Conservation (phyloP, 92 coral and sea anemone species). For the Porites divaricata region DNA sequence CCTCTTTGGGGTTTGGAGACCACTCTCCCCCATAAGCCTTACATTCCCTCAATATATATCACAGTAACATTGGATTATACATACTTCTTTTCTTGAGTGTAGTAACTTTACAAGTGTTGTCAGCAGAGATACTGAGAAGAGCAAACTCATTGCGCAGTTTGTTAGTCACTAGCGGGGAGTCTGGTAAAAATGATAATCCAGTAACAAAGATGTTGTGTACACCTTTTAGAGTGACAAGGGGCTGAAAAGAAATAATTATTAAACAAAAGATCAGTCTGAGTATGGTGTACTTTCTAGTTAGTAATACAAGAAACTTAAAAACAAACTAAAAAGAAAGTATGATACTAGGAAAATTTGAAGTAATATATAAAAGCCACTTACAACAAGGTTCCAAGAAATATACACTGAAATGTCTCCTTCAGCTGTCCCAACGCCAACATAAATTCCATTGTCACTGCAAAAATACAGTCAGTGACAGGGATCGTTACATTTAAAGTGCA, state of each 20-base stretch:
- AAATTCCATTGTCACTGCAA: conserved; percentile 80
- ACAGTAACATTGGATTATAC: background rate
- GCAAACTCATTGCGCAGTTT: conserved; percentile 88
- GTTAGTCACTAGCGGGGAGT: conserved; percentile 74
- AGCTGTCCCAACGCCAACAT: conserved; percentile 93
- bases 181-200: conserved; percentile 89
- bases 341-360: background rate
- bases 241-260: conserved; percentile 69
- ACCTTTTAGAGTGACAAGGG: conserved; percentile 73
- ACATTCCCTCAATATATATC: background rate
- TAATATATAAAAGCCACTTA: conserved; percentile 16
- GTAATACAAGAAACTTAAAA: no score
- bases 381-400: conserved; percentile 92
- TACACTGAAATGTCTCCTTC: conserved; percentile 91
- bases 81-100: conserved; percentile 85
- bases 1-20: no score
- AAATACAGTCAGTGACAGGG: background rate
- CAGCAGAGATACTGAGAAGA: conserved; percentile 95
- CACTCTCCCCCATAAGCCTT: no score
- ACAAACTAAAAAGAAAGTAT: background rate
- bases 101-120: conserved; percentile 93
- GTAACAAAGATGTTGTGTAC: conserved; percentile 98
- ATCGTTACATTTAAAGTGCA: background rate
- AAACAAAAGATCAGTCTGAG: background rate
- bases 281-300: background rate